phyloP scores from a whole-genome alignment of 2,113 vertebrate genomes.

The Tragelaphus buxtoni region DNA sequence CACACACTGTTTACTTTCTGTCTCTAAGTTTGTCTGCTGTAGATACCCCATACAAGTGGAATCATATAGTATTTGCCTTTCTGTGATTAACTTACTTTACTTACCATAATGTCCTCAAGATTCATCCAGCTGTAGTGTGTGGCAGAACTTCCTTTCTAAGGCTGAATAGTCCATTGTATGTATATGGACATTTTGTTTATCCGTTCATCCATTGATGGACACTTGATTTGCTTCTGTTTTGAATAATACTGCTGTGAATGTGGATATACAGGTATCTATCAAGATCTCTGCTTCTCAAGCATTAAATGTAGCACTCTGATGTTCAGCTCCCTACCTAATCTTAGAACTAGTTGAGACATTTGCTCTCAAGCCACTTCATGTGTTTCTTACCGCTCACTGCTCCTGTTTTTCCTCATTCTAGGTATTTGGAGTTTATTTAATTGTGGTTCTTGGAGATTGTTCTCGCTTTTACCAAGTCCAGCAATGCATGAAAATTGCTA shows the following conservation, averaged over 20 bases:
- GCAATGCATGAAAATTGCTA: not conserved
- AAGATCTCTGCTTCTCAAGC: not conserved
- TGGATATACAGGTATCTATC: not conserved
- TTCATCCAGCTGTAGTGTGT: not conserved
- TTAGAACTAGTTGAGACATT: not conserved
- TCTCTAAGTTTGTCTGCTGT: not conserved
- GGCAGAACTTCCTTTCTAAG: not conserved
- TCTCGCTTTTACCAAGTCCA: not conserved
- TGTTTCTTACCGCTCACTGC: not conserved
- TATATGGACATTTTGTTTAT: not conserved
- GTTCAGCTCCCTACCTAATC: not conserved
- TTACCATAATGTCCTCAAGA: not conserved
- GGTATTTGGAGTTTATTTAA: not conserved
- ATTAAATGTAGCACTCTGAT: not conserved
- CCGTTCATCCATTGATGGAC: not conserved
- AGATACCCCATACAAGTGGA: not conserved
- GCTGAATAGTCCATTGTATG: not conserved
- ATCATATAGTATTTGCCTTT: not conserved
- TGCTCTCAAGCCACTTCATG: not conserved
- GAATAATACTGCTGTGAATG: not conserved
- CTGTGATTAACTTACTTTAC: not conserved
- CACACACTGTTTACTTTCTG: not conserved
- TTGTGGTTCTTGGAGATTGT: not conserved
- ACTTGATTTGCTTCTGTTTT: not conserved
- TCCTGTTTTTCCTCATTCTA: not conserved